Percentiles rank a stretch among this genome's conserved stretches.
Evolutionary conservation across 2,113 vertebrate genomes (phyloP).

Genomic region (Gymnorhina tibicen): DNA sequence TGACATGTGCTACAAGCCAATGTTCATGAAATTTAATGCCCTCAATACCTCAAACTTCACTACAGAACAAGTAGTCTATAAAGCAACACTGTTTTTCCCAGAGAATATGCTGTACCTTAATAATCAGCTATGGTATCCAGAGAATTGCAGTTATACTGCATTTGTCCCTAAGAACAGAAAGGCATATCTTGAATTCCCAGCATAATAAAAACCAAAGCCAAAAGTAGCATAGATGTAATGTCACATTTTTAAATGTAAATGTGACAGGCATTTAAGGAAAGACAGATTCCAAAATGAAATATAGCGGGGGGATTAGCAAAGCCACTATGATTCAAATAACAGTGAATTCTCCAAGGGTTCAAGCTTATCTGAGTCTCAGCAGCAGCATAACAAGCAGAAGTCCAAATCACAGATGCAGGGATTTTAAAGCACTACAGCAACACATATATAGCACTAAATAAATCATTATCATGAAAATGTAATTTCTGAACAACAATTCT

Average conservation of each 20-base stretch:
- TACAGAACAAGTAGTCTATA: neutral
- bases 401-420: neutral
- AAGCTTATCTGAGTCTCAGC: slow-evolving; percentile 48
- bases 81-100: neutral
- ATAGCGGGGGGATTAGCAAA: slow-evolving; percentile 10
- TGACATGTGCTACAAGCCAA: neutral
- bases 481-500: neutral
- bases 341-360: slow-evolving; percentile 43
- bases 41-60: neutral
- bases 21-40: neutral
- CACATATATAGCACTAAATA: neutral
- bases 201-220: neutral
- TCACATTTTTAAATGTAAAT: slow-evolving; percentile 46
- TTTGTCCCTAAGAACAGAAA: neutral
- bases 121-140: neutral
- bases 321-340: slow-evolving; percentile 26
- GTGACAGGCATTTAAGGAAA: slow-evolving; percentile 20
- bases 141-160: neutral
- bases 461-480: neutral
- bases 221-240: neutral
- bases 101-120: neutral
- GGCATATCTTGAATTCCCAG: neutral
- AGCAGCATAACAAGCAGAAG: slow-evolving; percentile 29
- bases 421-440: slow-evolving; percentile 6
- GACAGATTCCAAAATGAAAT: slow-evolving; percentile 37